A percentile compares a stretch with the other conserved stretches of the same genome.
Conservation (phyloP, 2,113 vertebrate genomes). For the Plectropomus leopardus region DNA sequence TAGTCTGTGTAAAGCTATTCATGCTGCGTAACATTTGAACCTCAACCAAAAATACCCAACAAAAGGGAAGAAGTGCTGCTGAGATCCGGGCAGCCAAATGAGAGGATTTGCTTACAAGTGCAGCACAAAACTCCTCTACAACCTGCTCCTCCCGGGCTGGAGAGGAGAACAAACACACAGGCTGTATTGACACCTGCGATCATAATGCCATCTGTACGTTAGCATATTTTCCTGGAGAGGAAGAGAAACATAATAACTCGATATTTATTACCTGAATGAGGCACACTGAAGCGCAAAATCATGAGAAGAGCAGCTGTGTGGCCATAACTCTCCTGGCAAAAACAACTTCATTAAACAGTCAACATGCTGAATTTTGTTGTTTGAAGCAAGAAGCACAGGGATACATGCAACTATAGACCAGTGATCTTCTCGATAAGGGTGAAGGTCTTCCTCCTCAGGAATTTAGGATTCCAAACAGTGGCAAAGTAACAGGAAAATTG, state of each 20-base stretch:
- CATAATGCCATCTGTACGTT: background rate
- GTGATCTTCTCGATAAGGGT: background rate
- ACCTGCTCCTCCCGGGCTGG: background rate
- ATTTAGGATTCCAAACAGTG: too few species aligned
- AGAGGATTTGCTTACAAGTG: slow-evolving; percentile 20
- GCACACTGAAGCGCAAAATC: background rate
- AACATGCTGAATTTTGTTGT: background rate
- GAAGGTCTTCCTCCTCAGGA: background rate
- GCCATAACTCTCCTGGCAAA: background rate
- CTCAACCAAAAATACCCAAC: background rate
- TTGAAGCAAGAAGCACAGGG: too few species aligned
- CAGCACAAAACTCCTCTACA: background rate
- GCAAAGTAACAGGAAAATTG: background rate
- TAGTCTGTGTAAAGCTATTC: slow-evolving; percentile 27
- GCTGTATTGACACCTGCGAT: slow-evolving; percentile 9
- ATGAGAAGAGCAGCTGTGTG: background rate
- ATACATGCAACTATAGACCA: background rate
- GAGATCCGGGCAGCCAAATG: slow-evolving; percentile 11
- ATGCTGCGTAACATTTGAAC: slow-evolving; percentile 35
- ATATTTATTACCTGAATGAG: slow-evolving; percentile 5
- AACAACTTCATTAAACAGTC: background rate
- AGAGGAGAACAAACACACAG: background rate
- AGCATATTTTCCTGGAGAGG: background rate
- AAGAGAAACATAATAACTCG: background rate
- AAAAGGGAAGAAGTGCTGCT: background rate